These are phyloP conservation scores for Platorchestia sp. DNA, from an alignment of 1,140 invertebrate genomes.

Conservation along the genomic window DNA sequence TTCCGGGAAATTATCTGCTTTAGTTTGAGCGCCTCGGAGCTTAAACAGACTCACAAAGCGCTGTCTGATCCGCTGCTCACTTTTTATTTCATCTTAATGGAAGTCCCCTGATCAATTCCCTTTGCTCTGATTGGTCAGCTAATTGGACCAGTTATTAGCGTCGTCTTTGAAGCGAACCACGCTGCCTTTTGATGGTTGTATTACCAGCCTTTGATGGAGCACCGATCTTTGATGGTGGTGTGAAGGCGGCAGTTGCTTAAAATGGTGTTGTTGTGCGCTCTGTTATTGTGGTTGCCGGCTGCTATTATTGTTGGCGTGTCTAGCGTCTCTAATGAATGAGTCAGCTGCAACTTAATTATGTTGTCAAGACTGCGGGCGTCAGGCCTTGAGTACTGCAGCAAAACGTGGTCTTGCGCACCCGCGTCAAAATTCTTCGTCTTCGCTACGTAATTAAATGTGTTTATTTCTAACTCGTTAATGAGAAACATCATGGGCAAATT, in stretches of 20 bases:
- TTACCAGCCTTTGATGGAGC: constrained; percentile 3
- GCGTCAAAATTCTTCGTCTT: not conserved
- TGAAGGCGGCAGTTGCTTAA: not conserved
- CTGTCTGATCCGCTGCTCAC: not conserved
- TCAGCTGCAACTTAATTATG: not conserved
- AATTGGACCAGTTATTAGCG: constrained; percentile 37
- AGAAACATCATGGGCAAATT: too few relatives aligned
- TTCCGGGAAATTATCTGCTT: not conserved
- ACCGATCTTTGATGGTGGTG: constrained; percentile 9
- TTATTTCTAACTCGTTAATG: too few relatives aligned
- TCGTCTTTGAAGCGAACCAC: not conserved
- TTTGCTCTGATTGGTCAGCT: constrained; percentile 34
- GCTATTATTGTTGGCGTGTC: not conserved
- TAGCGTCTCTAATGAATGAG: not conserved
- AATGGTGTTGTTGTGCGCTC: not conserved
- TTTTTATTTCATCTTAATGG: constrained; percentile 1
- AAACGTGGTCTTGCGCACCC: not conserved
- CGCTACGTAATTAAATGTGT: not conserved
- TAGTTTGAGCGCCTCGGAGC: not conserved
- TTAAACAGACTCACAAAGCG: not conserved
- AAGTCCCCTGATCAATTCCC: constrained; percentile 28
- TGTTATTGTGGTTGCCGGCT: not conserved
- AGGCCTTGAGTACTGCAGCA: not conserved
- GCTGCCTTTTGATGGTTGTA: constrained; percentile 11
- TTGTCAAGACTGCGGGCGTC: not conserved